A percentile compares a stretch with the other conserved stretches of the same genome.
Conservation (phyloP, 2,113 vertebrate genomes). For the Lepidothrix coronata region DNA sequence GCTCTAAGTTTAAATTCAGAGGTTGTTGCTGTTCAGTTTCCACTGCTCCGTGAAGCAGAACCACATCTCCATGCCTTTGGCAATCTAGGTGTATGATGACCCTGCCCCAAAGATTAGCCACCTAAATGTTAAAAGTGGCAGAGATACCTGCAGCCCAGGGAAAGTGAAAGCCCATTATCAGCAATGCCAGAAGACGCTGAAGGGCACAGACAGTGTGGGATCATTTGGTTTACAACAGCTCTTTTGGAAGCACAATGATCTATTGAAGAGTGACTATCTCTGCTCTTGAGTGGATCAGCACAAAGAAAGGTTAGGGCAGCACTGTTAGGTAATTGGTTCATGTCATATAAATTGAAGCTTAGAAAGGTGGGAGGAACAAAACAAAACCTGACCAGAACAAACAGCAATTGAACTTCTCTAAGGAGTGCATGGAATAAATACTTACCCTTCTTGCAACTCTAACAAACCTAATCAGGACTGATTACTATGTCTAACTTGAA, state of each 20-base stretch:
- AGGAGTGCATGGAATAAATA: neutral
- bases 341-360: neutral
- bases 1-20: neutral
- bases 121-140: neutral
- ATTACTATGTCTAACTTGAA: neutral
- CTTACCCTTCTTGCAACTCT: neutral
- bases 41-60: neutral
- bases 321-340: neutral
- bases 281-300: constrained; percentile 11
- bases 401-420: neutral
- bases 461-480: constrained; percentile 9
- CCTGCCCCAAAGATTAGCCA: neutral
- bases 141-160: neutral
- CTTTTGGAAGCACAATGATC: constrained; percentile 14
- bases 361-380: neutral
- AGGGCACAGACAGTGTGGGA: neutral
- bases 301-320: constrained; percentile 16
- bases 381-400: neutral
- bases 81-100: fast-evolving
- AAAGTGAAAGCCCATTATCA: constrained; percentile 7
- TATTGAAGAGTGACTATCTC: neutral
- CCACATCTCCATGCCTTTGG: neutral
- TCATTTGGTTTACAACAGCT: constrained; percentile 24
- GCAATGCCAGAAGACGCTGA: neutral
- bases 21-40: neutral